Evolutionary conservation across 2,113 vertebrate genomes (phyloP), one percentile per base, ranked within the genome.

Genomic region (Gila orcuttii): DNA sequence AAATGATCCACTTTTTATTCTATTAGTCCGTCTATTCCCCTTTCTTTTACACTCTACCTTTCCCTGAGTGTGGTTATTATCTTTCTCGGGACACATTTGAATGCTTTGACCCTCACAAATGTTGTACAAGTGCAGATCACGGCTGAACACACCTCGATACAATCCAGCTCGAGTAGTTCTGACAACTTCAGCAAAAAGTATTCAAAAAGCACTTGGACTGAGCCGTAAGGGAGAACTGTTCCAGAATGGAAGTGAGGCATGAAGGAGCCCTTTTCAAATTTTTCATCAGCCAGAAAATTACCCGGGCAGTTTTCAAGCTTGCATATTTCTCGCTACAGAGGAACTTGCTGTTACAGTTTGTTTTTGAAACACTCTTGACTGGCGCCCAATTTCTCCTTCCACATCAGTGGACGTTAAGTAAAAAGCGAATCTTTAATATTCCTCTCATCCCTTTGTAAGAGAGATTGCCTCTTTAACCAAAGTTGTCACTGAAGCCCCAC

Each of bases 201-300:
- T 79, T 79, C 75, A 66, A 59, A 68, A 47, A 69, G 47, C 52
- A 69, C 64, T 55, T 52, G 64, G 62, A 33, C 84, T 39, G 21
- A 55, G 84, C 47, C 60, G 64, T 79, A 42, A 79, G 75, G 36
- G 75, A 77, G n/a, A 79, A 33, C n/a, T 57, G 33, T 68, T 82
- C 80, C 62, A 69, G n/a, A 69, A 68, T 55, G 28, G 28, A 85
- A 85, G 84, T 31, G 77, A 69, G 42, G 62, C 84, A 85, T 85
- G 84, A 85, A 85, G 75, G 84, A 85, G 52, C 33, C 28, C 23
- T 68, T 28, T 79, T 57, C 47, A 45, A 39, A 15, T 69, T 55
- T 85, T 85, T 85, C 84, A 79, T 79, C 75, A 85, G 84, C 60
- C 2, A 79, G 31, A 79, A 85, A 85, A 79, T 85, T 36, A 82